Base-by-base conservation (phyloP, 35 echinoderm and acorn worm genomes). In the Patiria miniata region DNA sequence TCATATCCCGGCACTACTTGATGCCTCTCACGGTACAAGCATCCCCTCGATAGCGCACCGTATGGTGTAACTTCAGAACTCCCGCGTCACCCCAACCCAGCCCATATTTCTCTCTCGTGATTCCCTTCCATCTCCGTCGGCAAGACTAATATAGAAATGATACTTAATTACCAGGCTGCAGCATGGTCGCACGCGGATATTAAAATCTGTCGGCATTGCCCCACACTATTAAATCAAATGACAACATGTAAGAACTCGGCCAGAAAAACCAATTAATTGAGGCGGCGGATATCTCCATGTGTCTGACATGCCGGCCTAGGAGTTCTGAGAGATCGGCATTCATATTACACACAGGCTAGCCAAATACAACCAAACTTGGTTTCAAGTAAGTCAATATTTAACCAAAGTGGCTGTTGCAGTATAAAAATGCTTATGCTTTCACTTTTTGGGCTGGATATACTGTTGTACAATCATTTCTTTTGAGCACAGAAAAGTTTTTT, bases 101-200 rank as follows among this genome's bases (percentile, higher is more conserved):
- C 12, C 42, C 42, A 47, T 47, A 4, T 47, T 47, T 4, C 42
- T 34, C 65, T 34, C 34, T 73, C 65, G 21, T 73, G 65, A 73
- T 5, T 22, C 65, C 29, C 58, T 61, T 22, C 58, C 3, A 47
- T 47, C 42, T 47, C 65, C 2, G 0, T 30, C 8, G 0, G 15
- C 65, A 73, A 47, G 65, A 26, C 26, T 73, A 73, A 73, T 73
- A 73, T 73, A 36, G 65, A 73, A 73, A 73, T 73, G 65, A 73
- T 73, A 73, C 65, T 73, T 73, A 73, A 73, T 73, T 73, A 73
- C 4, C 4, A 12, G 42, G 42, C 65, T 73, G 26, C 34, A 26
- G 65, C 34, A 9, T 73, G 65, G 42, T 34, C 65, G 34, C 65
- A 34, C 65, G 34, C 65, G 65, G 65, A 73, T 73, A 73, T 73